phyloP scores from a whole-genome alignment of 2,113 vertebrate species.

The Laterallus jamaicensis region DNA sequence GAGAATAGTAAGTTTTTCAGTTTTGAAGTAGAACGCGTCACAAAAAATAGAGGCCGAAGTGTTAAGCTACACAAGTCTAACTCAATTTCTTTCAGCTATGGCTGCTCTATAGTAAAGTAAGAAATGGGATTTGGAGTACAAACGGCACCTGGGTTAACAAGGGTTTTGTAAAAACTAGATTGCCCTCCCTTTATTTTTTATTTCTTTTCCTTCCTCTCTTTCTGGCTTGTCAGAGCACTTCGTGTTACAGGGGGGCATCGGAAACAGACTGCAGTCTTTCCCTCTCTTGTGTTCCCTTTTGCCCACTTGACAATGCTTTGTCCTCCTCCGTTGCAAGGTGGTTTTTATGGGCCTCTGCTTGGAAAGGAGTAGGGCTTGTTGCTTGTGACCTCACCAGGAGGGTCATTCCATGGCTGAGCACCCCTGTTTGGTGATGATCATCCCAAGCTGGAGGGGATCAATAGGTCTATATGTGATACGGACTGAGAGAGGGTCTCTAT shows the following conservation, averaged over 20 bases:
- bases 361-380: not conserved
- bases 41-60: not conserved
- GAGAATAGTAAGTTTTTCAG: not conserved
- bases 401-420: not conserved
- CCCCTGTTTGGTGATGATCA: not conserved
- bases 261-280: not conserved
- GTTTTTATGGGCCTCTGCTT: not conserved
- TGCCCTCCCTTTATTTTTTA: no score
- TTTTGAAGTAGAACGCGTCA: not conserved
- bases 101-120: not conserved
- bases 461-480: not conserved
- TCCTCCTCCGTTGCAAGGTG: not conserved
- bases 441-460: not conserved
- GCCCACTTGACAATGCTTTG: not conserved
- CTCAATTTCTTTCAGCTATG: not conserved
- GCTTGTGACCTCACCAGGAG: rapidly evolving
- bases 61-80: not conserved
- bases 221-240: not conserved
- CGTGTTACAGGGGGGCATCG: not conserved
- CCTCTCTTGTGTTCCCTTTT: not conserved
- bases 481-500: not conserved
- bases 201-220: rapidly evolving
- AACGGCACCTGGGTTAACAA: not conserved
- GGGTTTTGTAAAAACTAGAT: not conserved
- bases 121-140: not conserved